Evolutionary conservation across 2,113 vertebrate genomes (phyloP).

Genomic region (Numida meleagris): DNA sequence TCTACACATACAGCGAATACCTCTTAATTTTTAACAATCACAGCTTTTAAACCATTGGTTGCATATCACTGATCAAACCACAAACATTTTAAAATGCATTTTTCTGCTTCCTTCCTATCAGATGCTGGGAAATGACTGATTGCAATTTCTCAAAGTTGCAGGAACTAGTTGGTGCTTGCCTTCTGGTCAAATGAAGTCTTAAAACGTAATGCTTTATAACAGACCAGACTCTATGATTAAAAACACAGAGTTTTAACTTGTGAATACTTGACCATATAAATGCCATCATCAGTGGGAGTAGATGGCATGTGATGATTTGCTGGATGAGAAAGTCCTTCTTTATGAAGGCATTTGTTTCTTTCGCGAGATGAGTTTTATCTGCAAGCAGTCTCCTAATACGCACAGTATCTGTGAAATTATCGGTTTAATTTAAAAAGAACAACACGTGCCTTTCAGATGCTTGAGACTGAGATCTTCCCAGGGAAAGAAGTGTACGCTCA

Average conservation of each 20-base stretch:
- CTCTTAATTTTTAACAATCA: neutral
- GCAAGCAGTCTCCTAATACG: neutral
- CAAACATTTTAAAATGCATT: constrained; percentile 10
- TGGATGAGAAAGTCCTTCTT: constrained; percentile 4
- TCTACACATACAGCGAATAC: neutral
- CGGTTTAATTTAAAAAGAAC: neutral
- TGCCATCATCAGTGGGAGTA: constrained; percentile 14
- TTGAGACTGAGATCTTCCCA: neutral
- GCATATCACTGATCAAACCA: neutral
- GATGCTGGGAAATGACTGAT: constrained; percentile 57
- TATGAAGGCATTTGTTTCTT: neutral
- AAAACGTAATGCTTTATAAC: constrained; percentile 35
- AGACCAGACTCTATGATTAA: constrained; percentile 38
- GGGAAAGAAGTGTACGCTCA: neutral
- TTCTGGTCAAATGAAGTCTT: constrained; percentile 37
- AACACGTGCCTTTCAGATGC: neutral
- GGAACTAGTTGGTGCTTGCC: constrained; percentile 58
- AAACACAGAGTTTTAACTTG: constrained; percentile 27
- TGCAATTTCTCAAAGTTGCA: constrained; percentile 37
- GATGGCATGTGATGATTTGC: constrained; percentile 27
- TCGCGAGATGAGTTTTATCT: neutral
- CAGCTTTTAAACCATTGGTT: neutral
- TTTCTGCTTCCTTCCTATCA: constrained; percentile 29
- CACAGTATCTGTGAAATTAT: neutral
- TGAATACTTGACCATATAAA: constrained; percentile 64